A percentile compares a stretch with the other conserved stretches of the same genome.
phyloP scores from a whole-genome alignment of 2,113 vertebrate species.

The Capreolus pygargus region DNA sequence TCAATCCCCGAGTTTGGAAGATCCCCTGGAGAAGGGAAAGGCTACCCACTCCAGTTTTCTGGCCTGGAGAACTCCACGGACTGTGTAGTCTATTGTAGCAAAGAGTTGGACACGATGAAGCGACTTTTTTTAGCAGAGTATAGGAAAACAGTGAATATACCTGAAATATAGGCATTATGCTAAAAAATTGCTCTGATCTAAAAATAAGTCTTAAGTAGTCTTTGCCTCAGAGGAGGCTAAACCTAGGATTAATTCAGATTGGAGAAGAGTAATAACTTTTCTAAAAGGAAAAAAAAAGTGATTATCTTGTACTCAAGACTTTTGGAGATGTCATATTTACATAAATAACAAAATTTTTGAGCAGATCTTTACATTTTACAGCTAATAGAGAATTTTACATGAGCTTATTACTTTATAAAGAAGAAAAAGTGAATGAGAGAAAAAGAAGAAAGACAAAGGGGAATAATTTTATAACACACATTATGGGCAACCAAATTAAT shows the following conservation, averaged over 20 bases:
- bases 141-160: neutral
- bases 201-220: neutral
- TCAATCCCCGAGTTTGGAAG: neutral
- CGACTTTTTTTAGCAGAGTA: neutral
- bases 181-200: neutral
- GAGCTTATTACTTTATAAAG: constrained; percentile 42
- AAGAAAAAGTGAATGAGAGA: neutral
- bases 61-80: neutral
- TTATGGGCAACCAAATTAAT: constrained; percentile 33
- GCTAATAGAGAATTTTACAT: neutral
- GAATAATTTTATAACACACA: neutral
- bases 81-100: neutral
- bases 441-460: neutral
- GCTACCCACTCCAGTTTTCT: neutral
- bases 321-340: neutral
- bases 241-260: neutral
- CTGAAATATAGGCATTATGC: neutral
- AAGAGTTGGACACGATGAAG: accelerated
- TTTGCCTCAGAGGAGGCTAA: neutral
- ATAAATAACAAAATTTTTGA: neutral
- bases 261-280: neutral
- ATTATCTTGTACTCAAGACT: neutral
- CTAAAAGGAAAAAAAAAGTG: neutral
- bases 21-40: neutral
- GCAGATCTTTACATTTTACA: neutral